A percentile compares a stretch with the other conserved stretches of the same genome.
Conservation (phyloP, 1,140 invertebrate genomes). For the Whitmania pigra region DNA sequence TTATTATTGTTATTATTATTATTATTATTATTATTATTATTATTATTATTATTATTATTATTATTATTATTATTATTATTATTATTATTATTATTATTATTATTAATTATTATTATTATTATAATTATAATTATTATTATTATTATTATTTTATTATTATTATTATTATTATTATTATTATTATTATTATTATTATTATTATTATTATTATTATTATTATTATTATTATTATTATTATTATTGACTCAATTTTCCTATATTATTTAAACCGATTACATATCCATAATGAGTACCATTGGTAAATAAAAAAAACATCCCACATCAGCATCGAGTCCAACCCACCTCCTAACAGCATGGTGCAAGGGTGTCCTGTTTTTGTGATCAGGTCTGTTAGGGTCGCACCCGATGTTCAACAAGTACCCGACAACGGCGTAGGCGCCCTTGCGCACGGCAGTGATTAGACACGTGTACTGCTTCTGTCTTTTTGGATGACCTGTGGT, state of each 20-base stretch:
- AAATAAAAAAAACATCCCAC: background rate
- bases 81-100: too few species aligned
- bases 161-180: background rate
- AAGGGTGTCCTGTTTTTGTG: conserved; percentile 48
- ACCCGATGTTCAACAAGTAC: conserved; percentile 82
- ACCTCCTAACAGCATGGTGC: conserved; percentile 20
- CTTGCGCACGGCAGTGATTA: conserved; percentile 94
- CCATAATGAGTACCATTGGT: background rate
- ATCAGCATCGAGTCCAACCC: background rate
- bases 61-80: too few species aligned
- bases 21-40: too few species aligned
- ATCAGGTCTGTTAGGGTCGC: conserved; percentile 84
- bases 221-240: background rate
- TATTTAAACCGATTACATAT: background rate
- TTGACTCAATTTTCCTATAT: background rate
- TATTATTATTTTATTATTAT: background rate
- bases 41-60: too few species aligned
- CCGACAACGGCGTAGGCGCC: conserved; percentile 77
- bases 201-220: too few species aligned
- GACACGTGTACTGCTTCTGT: conserved; percentile 45
- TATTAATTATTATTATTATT: too few species aligned
- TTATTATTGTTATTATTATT: too few species aligned
- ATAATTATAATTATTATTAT: background rate
- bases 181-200: background rate
- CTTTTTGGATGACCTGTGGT: background rate